Evolutionary conservation across 1,140 invertebrate genomes (phyloP), one percentile per base, ranked within the genome.

Genomic region (Heliconius congener): DNA sequence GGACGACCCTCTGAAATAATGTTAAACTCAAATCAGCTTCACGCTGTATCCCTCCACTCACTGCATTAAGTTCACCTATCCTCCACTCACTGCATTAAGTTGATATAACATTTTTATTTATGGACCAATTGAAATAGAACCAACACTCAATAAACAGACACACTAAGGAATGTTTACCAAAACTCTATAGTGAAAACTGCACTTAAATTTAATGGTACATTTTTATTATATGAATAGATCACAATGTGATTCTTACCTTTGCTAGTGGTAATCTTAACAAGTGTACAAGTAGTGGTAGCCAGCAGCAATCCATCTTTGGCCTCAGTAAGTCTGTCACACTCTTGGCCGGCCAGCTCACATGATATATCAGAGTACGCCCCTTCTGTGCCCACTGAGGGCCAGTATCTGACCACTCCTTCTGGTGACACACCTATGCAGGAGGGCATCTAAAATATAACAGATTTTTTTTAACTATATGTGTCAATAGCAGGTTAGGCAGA

Each of bases 381-480:
- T 87, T 99, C 98, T 86, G 99, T 98, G 0, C 97, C 97, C 60
- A 99, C 96, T 42, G 97, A 98, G 0, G 97, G 95, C 99, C 99
- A 99, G 91, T 98, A 99, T 19, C 98, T 95, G 4, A 98, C 96
- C 52, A 97, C 95, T n/a, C 98, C 99, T 91, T 99, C 98, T 37
- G 98, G 98, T 16, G 98, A 99, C 0, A 99, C 98, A 57, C 98
- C 98, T 83, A 99, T 96, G 87, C 98, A 99, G 13, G 97, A 97
- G 39, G 98, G 97, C 82, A 97, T 96, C 95, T 96, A 85, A 30
- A 75, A 81, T 46, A 16, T 46, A 13, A 30, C 52, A 55, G 16
- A 50, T 74, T 39, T 74, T 73, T 46, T 46, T 46, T 52, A 16
- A 1, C 18, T 52, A 52, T 18, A 52, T 18, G 13, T 37, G 34